Percentiles rank a stretch among this genome's conserved stretches.
phyloP scores from a whole-genome alignment of 2,888 invertebrate species.

The Archips xylosteana region DNA sequence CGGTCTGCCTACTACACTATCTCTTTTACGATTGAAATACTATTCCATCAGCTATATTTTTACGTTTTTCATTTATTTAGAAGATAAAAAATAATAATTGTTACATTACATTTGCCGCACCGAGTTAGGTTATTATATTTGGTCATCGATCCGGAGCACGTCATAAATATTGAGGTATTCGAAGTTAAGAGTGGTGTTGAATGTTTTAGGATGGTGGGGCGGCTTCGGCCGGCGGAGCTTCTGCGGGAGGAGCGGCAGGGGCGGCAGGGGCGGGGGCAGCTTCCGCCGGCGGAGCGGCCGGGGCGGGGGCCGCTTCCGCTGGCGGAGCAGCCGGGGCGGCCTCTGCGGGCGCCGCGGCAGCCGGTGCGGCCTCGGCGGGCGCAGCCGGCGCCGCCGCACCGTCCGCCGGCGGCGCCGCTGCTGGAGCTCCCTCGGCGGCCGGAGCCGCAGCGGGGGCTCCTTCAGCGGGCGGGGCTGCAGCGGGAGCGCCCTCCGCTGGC shows the following conservation, averaged over 20 bases:
- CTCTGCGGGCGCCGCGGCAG: constrained; percentile 45
- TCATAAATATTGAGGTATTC: constrained; percentile 1
- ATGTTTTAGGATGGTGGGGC: constrained; percentile 40
- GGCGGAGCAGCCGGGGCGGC: constrained; percentile 28
- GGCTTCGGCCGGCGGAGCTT: constrained; percentile 27
- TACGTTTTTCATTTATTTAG: constrained; percentile 61
- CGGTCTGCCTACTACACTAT: constrained; percentile 39
- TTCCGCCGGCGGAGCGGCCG: constrained; percentile 41
- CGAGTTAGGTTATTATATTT: background rate
- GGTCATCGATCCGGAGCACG: constrained; percentile 29
- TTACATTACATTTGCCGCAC: constrained; percentile 19
- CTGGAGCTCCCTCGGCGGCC: constrained; percentile 50
- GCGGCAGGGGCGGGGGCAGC: constrained; percentile 49
- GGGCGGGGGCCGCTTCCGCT: constrained; percentile 51
- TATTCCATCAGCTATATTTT: constrained; percentile 83
- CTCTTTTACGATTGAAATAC: constrained; percentile 53
- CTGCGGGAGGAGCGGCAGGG: constrained; percentile 49
- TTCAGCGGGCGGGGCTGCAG: constrained; percentile 49
- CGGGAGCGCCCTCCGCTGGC: constrained; percentile 53
- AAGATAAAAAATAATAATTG: constrained; percentile 60
- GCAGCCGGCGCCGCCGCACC: constrained; percentile 49
- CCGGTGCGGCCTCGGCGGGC: constrained; percentile 43
- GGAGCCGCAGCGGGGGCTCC: constrained; percentile 52
- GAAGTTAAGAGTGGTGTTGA: constrained; percentile 19
- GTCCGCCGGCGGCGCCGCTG: constrained; percentile 48